Evolutionary conservation across 2,888 invertebrate genomes (phyloP), one percentile per base, ranked within the genome.

Genomic region (Pantelozetes paolii): DNA sequence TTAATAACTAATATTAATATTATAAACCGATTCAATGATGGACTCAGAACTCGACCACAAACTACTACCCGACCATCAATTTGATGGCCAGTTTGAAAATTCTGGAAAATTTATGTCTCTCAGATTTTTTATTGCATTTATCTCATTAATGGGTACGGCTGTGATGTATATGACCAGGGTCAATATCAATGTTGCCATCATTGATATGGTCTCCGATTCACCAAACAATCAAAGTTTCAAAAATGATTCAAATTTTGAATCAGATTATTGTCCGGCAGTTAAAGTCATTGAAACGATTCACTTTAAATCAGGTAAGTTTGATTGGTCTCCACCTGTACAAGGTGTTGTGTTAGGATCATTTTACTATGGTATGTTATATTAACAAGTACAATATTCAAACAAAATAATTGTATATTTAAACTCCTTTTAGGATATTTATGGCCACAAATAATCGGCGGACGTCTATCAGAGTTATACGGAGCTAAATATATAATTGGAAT

Each of bases 301-400:
- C 26, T 54, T n/a, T 13, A 57, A 57, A 28, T 26, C 13, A 1
- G 76, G 76, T 15, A 62, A 75, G 26, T 78, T 75, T 32, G 72
- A 75, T 13, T 78, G 78, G 78, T 75, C 71, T 62, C 76, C 76
- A 1, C 71, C 75, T 1, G 76, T 75, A 0, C 78, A 78, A 62
- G 77, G 78, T 8, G 69, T 77, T 18, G 77, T 78, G 20, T 54
- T 78, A 20, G 78, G 78, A 2, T 76, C 77, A 11, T 78, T 77
- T 71, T 67, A 32, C n/a, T 59, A 59, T n/a, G 59, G 54, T 76
- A 67, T 77, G 76, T 20, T 57, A 57, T 30, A 57, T 30, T 57
- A 13, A n/a, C 50, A 50, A 6, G 2, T 20, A 5, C 5, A 5
- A 20, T 20, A 50, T 50, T 50, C 20, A 13, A 9, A 54, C 23